phyloP scores from a whole-genome alignment of 2,888 invertebrate species.

The Noctua comes region DNA sequence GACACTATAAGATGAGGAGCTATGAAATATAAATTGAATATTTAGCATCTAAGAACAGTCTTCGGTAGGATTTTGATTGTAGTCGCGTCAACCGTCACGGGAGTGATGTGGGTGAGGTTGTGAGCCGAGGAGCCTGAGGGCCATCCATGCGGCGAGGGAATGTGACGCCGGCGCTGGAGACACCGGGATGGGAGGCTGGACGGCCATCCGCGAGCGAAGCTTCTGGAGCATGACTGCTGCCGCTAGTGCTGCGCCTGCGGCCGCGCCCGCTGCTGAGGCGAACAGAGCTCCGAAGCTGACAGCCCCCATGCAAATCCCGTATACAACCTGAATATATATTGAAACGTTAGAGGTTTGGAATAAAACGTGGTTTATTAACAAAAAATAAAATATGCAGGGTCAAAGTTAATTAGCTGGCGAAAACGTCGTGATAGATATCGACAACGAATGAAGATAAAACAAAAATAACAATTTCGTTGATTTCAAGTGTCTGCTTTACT shows the following conservation, averaged over 20 bases:
- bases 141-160: conserved; percentile 94
- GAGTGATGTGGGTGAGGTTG: conserved; percentile 81
- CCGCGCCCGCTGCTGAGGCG: conserved; percentile 96
- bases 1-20: conserved; percentile 46
- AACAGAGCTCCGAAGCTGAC: conserved; percentile 97
- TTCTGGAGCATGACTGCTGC: conserved; percentile 96
- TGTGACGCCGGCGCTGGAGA: conserved; percentile 90
- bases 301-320: conserved; percentile 97
- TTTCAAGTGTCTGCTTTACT: too few relatives aligned
- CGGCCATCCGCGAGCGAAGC: conserved; percentile 93
- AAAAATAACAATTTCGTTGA: too few relatives aligned
- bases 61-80: conserved; percentile 65
- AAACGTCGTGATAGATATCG: too few relatives aligned
- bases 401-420: too few relatives aligned
- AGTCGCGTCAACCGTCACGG: conserved; percentile 77
- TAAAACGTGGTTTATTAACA: too few relatives aligned
- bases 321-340: conserved; percentile 91
- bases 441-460: too few relatives aligned
- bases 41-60: conserved; percentile 73
- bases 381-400: too few relatives aligned
- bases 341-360: background rate
- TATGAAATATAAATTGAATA: conserved; percentile 52
- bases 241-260: conserved; percentile 96
- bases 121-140: conserved; percentile 91
- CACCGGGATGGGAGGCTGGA: conserved; percentile 83